These are phyloP conservation scores for Rhinoptilus africanus DNA, from an alignment of 2,113 vertebrate genomes.

Conservation along the genomic window DNA sequence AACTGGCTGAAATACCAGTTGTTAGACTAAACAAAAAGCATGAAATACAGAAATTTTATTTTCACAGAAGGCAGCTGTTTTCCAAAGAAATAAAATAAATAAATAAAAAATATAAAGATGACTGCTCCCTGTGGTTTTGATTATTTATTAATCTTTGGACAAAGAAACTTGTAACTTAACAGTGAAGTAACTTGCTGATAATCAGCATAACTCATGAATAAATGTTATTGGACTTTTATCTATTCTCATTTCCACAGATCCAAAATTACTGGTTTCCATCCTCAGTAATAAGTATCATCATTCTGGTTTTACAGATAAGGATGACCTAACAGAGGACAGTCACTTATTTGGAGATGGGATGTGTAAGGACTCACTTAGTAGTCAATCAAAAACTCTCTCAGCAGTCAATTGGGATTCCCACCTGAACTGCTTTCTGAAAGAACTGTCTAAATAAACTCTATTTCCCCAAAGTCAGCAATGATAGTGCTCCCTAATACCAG, in stretches of 20 bases:
- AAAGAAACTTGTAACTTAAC: not conserved
- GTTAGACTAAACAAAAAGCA: slow-evolving; percentile 4
- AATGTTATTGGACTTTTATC: not conserved
- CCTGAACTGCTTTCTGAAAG: not conserved
- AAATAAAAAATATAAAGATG: not conserved
- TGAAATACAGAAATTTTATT: not conserved
- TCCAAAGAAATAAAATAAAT: not conserved
- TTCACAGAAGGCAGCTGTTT: not conserved
- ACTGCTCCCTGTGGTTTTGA: not conserved
- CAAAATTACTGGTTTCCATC: not conserved
- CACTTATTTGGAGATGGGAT: not conserved
- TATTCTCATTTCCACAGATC: not conserved
- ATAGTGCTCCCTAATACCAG: not conserved
- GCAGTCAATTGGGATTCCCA: not conserved
- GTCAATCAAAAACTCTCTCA: not conserved
- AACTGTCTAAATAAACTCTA: not conserved
- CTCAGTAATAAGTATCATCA: not conserved
- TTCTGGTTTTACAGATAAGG: not conserved
- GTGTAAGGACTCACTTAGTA: not conserved
- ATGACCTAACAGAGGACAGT: not conserved
- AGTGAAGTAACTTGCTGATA: not conserved
- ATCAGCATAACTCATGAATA: not conserved
- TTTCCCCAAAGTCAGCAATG: not conserved
- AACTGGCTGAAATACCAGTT: not conserved
- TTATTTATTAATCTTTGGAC: not conserved